Percentiles rank a stretch among this genome's conserved stretches.
Evolutionary conservation across 2,888 invertebrate genomes (phyloP).

Genomic region (Napeogenes sylphis): DNA sequence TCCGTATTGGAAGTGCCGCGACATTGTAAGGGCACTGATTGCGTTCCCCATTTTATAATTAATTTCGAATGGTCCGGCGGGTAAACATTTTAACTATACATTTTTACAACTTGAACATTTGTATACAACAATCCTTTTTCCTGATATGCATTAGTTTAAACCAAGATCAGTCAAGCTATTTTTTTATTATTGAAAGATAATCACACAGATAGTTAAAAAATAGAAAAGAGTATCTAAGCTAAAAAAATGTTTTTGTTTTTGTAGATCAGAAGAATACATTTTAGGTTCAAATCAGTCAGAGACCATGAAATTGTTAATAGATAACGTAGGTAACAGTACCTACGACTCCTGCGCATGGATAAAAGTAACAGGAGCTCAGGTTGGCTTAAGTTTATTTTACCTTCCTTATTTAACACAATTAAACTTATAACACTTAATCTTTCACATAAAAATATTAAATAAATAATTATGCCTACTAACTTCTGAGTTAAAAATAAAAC

Average conservation of each 20-base stretch:
- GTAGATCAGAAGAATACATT: constrained; percentile 29
- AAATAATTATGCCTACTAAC: too few species aligned
- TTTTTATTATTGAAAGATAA: too few species aligned
- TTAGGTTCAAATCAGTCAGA: constrained; percentile 41
- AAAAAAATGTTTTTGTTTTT: not conserved
- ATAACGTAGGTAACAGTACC: constrained; percentile 44
- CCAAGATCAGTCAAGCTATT: too few species aligned
- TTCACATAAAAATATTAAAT: too few species aligned
- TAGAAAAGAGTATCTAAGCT: too few species aligned
- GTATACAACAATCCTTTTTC: too few species aligned
- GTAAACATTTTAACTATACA: constrained; percentile 18
- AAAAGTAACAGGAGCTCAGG: constrained; percentile 38
- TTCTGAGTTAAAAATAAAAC: too few species aligned
- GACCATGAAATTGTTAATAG: constrained; percentile 36
- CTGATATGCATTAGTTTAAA: too few species aligned
- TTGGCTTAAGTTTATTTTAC: constrained; percentile 9
- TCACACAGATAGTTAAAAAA: too few species aligned
- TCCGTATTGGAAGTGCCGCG: constrained; percentile 32
- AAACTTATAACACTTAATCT: too few species aligned
- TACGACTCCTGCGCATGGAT: constrained; percentile 42
- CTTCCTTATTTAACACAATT: not conserved
- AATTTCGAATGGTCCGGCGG: constrained; percentile 40
- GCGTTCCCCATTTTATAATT: constrained; percentile 41
- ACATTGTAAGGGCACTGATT: constrained; percentile 42
- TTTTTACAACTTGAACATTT: too few species aligned